Conservation (phyloP, 1,140 invertebrate species). For the Tachypleus tridentatus region DNA sequence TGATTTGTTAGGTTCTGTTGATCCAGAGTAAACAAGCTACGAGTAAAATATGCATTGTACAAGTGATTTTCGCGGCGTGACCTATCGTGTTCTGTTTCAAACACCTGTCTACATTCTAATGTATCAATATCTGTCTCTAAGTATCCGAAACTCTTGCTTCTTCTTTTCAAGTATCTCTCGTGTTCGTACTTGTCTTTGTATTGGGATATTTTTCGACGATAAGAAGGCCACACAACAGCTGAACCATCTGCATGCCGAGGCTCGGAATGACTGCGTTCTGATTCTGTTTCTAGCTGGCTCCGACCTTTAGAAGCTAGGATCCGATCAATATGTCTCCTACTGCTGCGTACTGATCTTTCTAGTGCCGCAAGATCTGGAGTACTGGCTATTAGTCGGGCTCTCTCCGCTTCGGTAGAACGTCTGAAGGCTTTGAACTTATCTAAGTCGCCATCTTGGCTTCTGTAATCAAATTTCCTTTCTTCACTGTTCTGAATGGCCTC, state of each 20-base stretch:
- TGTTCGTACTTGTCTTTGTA: background rate
- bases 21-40: slow-evolving; percentile 41
- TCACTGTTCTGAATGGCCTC: slow-evolving; percentile 3
- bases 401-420: slow-evolving; percentile 8
- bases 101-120: slow-evolving; percentile 4
- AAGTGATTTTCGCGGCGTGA: background rate
- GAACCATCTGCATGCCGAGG: background rate
- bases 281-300: background rate
- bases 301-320: background rate
- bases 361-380: slow-evolving; percentile 16
- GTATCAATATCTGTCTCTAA: slow-evolving; percentile 77
- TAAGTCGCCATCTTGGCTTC: background rate
- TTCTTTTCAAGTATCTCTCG: background rate
- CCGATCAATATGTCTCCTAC: background rate
- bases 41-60: slow-evolving; percentile 31
- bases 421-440: slow-evolving; percentile 14
- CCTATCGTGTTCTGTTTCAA: background rate
- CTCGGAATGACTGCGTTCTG: background rate
- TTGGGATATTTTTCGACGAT: background rate
- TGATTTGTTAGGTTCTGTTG: slow-evolving; percentile 20
- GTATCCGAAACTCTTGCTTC: slow-evolving; percentile 39
- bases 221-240: background rate
- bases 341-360: slow-evolving; percentile 15
- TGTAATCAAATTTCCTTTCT: background rate
- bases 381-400: slow-evolving; percentile 16